phyloP scores from a whole-genome alignment of 1,140 invertebrate species.

The Zaprionus lachaisei region DNA sequence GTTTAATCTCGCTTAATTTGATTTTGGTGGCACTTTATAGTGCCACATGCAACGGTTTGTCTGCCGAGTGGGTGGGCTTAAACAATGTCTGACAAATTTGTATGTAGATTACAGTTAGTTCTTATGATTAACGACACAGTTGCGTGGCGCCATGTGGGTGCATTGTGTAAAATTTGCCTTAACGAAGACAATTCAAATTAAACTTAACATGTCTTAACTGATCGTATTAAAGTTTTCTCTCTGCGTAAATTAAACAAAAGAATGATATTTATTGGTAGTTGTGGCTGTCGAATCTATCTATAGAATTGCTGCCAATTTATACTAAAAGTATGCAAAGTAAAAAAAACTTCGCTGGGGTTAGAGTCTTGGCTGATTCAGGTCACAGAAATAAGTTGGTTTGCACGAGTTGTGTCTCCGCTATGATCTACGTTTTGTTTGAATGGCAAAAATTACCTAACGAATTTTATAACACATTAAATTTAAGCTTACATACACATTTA shows the following conservation, averaged over 20 bases:
- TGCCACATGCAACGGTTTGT: neutral
- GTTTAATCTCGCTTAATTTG: constrained; percentile 75
- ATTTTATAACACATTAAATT: neutral
- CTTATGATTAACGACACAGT: constrained; percentile 24
- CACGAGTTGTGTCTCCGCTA: neutral
- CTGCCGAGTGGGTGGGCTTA: constrained; percentile 3
- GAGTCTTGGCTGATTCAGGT: neutral
- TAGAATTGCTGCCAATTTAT: too few relatives aligned
- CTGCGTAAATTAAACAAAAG: too few relatives aligned
- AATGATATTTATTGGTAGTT: too few relatives aligned
- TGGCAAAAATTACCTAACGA: neutral
- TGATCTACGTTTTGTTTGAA: neutral
- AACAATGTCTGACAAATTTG: constrained; percentile 47
- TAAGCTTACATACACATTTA: constrained; percentile 14
- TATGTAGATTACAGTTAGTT: constrained; percentile 24
- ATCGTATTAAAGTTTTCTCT: too few relatives aligned
- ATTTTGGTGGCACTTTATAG: constrained; percentile 51
- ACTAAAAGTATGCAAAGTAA: constrained; percentile 2
- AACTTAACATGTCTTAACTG: neutral
- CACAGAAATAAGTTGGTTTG: neutral
- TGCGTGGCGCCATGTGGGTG: neutral
- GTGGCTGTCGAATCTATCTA: too few relatives aligned
- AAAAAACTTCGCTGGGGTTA: neutral
- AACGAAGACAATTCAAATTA: neutral
- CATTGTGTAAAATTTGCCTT: neutral